Base-by-base conservation (phyloP, 2,113 vertebrate species). In the Limnothrissa miodon region DNA sequence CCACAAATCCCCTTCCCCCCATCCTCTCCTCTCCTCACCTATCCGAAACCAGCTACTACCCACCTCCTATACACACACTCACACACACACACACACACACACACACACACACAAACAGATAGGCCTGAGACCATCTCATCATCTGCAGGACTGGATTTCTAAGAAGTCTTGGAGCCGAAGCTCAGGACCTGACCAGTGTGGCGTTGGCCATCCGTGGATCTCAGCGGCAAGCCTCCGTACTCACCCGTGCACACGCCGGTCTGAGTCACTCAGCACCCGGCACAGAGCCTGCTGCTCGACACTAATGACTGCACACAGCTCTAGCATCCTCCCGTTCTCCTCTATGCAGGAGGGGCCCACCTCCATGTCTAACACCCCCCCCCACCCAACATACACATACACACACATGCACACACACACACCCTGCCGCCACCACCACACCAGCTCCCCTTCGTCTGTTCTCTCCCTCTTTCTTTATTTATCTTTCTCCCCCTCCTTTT, bases 401-500 rank as follows among this genome's bases (percentile, higher is more conserved):
- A n/a, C n/a, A 66, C 1, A 10, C 7, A 2, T 9, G 11, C n/a
- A 29, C 6, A 13, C 59, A 25, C 29, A 5, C 29, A 9, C 3
- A 4, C 25, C 11, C 0, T 9, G 1, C 29, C 25, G 3, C 59
- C 59, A 66, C 7, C 59, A 74, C 25, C 29, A 74, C 66, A 74
- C 66, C 59, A 25, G 25, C n/a, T 15, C 66, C 66, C 25, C 29
- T 56, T 23, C 53, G 23, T 53, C 48, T 42, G 3, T 2, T 53
- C 51, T 53, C 8, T 33, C 8, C 36, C 62, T 15, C 11, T 33
- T 0, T 29, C 66, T 53, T 42, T 46, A 21, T 48, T 10, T 29
- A 44, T 39, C 70, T 78, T n/a, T 11, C 46, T 81, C 39, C 79
- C 53, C 46, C 3, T 51, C 42, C 80, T 45, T 83, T 51, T 56